These are phyloP conservation scores for Narcine bancroftii DNA, from an alignment of 2,113 vertebrate species.

Conservation along the genomic window DNA sequence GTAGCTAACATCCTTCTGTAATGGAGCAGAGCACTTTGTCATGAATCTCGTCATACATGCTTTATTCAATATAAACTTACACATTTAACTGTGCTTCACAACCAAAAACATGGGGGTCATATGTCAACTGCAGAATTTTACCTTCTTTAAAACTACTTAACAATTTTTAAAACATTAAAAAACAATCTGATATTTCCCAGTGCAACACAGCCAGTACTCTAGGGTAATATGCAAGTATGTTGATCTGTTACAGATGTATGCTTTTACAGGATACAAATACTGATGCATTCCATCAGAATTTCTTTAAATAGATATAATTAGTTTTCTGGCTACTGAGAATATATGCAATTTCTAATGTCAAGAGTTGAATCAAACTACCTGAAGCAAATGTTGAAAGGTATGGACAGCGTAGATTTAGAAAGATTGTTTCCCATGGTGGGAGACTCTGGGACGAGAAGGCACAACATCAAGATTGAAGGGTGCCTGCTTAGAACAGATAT, in stretches of 20 bases:
- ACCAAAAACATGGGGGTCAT: neutral
- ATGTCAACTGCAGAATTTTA: slow-evolving; percentile 20
- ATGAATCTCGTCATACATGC: neutral
- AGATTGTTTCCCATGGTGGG: too few species aligned
- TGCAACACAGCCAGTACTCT: neutral
- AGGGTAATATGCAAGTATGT: slow-evolving; percentile 27
- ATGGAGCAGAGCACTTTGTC: neutral
- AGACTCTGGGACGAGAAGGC: too few species aligned
- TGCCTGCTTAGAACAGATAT: too few species aligned
- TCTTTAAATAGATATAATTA: neutral
- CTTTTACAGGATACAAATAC: neutral
- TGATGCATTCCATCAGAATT: slow-evolving; percentile 21
- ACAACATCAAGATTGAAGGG: too few species aligned
- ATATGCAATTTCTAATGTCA: neutral
- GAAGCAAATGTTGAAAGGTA: too few species aligned
- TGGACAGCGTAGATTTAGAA: too few species aligned
- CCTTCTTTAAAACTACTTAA: slow-evolving; percentile 28
- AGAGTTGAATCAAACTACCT: too few species aligned
- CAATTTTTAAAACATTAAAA: slow-evolving; percentile 8
- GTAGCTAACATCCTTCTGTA: neutral
- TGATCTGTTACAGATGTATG: slow-evolving; percentile 26
- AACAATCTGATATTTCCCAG: slow-evolving; percentile 11
- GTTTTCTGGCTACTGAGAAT: neutral
- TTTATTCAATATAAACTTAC: neutral
- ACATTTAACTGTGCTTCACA: neutral